These are phyloP conservation scores for Nasonia oneida DNA, from an alignment of 2,888 invertebrate species.

Conservation along the genomic window DNA sequence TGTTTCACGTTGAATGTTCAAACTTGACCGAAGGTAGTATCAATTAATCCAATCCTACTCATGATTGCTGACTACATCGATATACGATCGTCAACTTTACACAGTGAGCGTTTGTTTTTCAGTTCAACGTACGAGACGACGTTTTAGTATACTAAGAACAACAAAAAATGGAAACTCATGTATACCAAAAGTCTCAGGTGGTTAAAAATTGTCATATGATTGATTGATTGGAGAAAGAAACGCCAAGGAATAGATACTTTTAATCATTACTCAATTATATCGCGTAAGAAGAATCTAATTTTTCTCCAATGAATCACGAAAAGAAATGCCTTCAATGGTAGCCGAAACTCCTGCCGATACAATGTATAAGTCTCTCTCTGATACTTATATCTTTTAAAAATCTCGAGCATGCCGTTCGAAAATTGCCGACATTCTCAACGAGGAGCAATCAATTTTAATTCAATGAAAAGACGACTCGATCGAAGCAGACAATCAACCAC, in stretches of 20 bases:
- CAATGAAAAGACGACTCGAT: conserved; percentile 47
- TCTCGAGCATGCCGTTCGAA: conserved; percentile 3
- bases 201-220: conserved; percentile 67
- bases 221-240: conserved; percentile 67
- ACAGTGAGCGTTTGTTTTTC: conserved; percentile 50
- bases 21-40: not conserved
- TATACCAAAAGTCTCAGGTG: conserved; percentile 79
- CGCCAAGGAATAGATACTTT: conserved; percentile 35
- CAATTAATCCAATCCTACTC: conserved; percentile 21
- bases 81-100: not conserved
- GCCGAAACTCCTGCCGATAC: conserved; percentile 57
- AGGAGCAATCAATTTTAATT: conserved; percentile 53
- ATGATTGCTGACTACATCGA: conserved; percentile 12
- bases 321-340: conserved; percentile 55
- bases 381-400: conserved; percentile 26
- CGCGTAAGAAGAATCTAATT: conserved; percentile 15
- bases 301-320: conserved; percentile 51
- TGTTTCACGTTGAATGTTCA: not conserved
- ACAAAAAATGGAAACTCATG: conserved; percentile 67
- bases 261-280: conserved; percentile 40
- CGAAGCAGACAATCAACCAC: conserved; percentile 58
- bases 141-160: conserved; percentile 75
- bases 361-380: not conserved
- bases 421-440: conserved; percentile 33
- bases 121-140: conserved; percentile 64